Evolutionary conservation across 2,888 invertebrate genomes (phyloP).

Genomic region (Hoplodrina ambigua): DNA sequence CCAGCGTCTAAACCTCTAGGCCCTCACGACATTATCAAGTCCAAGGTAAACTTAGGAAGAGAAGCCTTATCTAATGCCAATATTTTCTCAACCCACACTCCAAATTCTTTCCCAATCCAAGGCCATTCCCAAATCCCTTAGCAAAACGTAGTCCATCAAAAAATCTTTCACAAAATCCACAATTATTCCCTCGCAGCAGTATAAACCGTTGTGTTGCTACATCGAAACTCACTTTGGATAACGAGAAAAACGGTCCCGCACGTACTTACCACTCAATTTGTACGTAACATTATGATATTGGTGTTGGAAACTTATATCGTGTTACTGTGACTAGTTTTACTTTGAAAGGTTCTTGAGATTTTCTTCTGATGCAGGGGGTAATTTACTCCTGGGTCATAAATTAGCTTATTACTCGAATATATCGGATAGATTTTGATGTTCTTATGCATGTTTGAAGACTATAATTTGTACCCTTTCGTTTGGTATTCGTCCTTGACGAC

Average conservation of each 20-base stretch:
- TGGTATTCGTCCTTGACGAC: too few species aligned
- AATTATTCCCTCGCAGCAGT: slow-evolving; percentile 58
- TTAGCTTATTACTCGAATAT: too few species aligned
- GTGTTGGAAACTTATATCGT: slow-evolving; percentile 53
- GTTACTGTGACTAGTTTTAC: slow-evolving; percentile 52
- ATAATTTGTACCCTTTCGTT: too few species aligned
- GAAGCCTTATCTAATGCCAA: too few species aligned
- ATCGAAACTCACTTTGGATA: slow-evolving; percentile 72
- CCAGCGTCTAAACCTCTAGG: too few species aligned
- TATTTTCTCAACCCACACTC: slow-evolving; percentile 11
- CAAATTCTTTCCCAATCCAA: slow-evolving; percentile 9
- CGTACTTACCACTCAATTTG: slow-evolving; percentile 66
- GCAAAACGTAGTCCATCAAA: slow-evolving; percentile 53
- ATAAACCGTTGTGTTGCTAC: slow-evolving; percentile 61
- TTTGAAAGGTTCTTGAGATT: slow-evolving; percentile 38
- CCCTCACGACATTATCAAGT: too few species aligned
- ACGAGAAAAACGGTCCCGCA: slow-evolving; percentile 69
- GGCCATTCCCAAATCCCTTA: slow-evolving; percentile 37
- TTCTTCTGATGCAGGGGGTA: slow-evolving; percentile 3
- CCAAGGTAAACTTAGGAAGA: too few species aligned
- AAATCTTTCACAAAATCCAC: slow-evolving; percentile 46
- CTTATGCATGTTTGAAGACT: too few species aligned
- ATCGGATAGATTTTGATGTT: too few species aligned
- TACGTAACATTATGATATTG: slow-evolving; percentile 64
- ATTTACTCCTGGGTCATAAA: not conserved